Base-by-base conservation (phyloP, 2,888 invertebrate genomes). In the Protophormia terraenovae region DNA sequence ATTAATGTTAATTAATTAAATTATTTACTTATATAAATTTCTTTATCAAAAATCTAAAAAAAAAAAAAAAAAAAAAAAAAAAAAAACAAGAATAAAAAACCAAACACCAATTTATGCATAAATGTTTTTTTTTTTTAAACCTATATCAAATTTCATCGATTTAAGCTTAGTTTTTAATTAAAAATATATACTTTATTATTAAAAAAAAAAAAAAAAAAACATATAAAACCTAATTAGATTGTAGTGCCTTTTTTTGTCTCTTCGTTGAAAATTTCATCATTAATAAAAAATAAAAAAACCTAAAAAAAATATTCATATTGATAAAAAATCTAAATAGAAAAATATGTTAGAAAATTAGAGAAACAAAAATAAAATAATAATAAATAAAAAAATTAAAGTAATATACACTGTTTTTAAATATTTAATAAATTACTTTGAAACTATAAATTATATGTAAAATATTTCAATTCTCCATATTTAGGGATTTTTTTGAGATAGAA, bases 221-320 rank as follows among this genome's bases (percentile, higher is more conserved):
- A 83, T 71, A 84, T 85, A 83, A 86, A 90, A 88, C 88, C 88
- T 88, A 87, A 89, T 90, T 91, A 90, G 89, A 90, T 86, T 88
- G 90, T 90, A 91, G 90, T 90, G 90, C 90, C 90, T 90, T 90
- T 90, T n/a, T 90, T 90, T 90, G 89, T 89, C 90, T 88, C 89
- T 87, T 87, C 87, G 77, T 86, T 83, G 62, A 72, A 80, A 83
- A 60, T 77, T 83, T 83, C 83, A 80, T 76, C 58, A 53, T 58
- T 67, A 83, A 80, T 38, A 55, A 53, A 80, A 53, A 35, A 60
- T 60, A 47, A 73, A 32, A 47, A n/a, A 50, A 67, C 29, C 19
- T 5, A 67, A 55, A n/a, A 67, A 66, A 60, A 45, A 55, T 60
- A 50, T 71, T 75, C 41, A 75, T 64, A 22, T 38, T 72, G 60